phyloP scores from a whole-genome alignment of 2,113 vertebrate species.

The Cyanoliseus patagonus region DNA sequence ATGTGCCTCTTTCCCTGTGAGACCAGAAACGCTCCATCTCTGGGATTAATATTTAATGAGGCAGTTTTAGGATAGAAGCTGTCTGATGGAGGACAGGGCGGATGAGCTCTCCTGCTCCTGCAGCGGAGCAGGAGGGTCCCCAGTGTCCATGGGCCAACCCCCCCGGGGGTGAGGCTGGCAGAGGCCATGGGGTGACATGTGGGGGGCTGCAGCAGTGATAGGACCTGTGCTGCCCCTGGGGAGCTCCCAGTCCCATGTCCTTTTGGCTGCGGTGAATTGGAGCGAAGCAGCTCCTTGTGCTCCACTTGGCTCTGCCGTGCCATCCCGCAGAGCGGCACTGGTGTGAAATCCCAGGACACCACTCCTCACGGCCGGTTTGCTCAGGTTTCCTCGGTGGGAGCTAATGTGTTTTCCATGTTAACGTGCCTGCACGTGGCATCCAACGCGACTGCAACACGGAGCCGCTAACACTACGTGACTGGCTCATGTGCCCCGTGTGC shows the following conservation, averaged over 20 bases:
- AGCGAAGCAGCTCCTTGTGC: accelerated
- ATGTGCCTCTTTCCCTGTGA: background rate
- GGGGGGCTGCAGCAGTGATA: accelerated
- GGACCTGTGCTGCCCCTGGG: accelerated
- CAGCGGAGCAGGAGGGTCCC: accelerated
- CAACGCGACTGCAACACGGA: background rate
- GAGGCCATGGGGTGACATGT: accelerated
- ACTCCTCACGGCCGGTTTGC: background rate
- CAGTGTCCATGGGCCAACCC: background rate
- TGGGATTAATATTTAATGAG: constrained; percentile 68
- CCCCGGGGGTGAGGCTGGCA: background rate
- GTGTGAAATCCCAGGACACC: background rate
- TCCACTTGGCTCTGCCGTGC: accelerated
- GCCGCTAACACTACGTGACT: background rate
- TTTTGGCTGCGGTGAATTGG: accelerated
- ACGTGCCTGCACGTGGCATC: background rate
- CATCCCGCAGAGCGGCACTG: background rate
- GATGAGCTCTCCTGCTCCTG: accelerated
- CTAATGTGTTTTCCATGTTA: constrained; percentile 61
- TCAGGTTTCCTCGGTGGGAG: background rate
- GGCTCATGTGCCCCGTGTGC: background rate
- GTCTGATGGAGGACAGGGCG: background rate
- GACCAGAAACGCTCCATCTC: background rate
- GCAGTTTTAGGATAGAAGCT: background rate
- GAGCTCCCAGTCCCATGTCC: accelerated